A percentile compares a stretch with the other conserved stretches of the same genome.
Evolutionary conservation across 2,888 invertebrate genomes (phyloP).

Genomic region (Aspidiotus destructor): DNA sequence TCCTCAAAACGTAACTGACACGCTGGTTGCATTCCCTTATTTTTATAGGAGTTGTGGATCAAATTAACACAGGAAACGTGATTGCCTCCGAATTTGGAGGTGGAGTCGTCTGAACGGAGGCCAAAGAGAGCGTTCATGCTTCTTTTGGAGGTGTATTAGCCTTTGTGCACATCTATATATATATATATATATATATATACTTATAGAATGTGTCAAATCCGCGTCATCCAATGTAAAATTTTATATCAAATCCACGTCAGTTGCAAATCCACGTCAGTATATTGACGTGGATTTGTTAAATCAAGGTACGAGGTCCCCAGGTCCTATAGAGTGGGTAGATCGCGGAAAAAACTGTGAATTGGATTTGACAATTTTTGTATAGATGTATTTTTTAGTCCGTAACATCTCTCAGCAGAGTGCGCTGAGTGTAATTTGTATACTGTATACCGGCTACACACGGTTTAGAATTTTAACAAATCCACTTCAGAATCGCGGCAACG

Average conservation of each 20-base stretch:
- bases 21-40: too few species aligned
- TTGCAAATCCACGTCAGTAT: slow-evolving; percentile 9
- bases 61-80: too few species aligned
- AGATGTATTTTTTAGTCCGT: slow-evolving; percentile 2
- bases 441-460: background rate
- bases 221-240: slow-evolving; percentile 5
- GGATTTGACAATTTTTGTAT: slow-evolving; percentile 4
- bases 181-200: slow-evolving; percentile 9
- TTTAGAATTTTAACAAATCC: slow-evolving; percentile 4
- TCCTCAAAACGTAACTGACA: too few species aligned
- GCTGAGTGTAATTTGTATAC: slow-evolving; percentile 4
- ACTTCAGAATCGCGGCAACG: slow-evolving; percentile 4
- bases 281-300: slow-evolving; percentile 8
- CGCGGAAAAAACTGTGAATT: background rate
- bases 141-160: too few species aligned
- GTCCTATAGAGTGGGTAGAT: background rate
- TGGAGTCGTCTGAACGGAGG: too few species aligned
- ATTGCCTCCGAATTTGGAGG: too few species aligned
- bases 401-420: background rate
- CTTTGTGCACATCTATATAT: too few species aligned
- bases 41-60: too few species aligned
- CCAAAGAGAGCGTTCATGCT: too few species aligned
- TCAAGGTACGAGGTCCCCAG: slow-evolving; percentile 1
- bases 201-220: slow-evolving; percentile 11
- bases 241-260: slow-evolving; percentile 7